Percentiles rank a stretch among this genome's conserved stretches.
phyloP scores from a whole-genome alignment of 2,888 invertebrate species.

The Ophion costatus region DNA sequence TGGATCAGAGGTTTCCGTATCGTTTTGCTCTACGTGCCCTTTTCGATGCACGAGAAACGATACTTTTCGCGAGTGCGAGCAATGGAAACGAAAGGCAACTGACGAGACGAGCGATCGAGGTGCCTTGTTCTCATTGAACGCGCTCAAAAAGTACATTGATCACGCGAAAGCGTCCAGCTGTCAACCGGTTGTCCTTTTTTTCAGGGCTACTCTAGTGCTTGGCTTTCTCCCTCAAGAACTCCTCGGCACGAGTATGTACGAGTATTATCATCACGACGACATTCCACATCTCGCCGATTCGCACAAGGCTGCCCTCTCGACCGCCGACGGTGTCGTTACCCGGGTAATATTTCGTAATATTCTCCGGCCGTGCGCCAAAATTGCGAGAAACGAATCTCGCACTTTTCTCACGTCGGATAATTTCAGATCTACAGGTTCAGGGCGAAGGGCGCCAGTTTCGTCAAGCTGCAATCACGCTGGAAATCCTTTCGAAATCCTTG shows the following conservation, averaged over 20 bases:
- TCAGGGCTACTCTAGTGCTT: slow-evolving; percentile 93
- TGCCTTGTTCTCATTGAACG: not conserved
- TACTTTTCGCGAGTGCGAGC: not conserved
- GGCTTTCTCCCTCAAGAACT: slow-evolving; percentile 97
- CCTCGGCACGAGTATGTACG: slow-evolving; percentile 96
- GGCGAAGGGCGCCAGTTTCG: slow-evolving; percentile 90
- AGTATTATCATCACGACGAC: slow-evolving; percentile 94
- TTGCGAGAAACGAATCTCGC: not conserved
- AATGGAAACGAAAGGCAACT: not conserved
- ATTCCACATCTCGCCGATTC: slow-evolving; percentile 91
- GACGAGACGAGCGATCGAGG: not conserved
- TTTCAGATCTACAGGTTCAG: slow-evolving; percentile 90
- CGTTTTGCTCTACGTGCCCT: not conserved
- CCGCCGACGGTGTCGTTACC: slow-evolving; percentile 87
- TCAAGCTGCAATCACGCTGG: slow-evolving; percentile 92
- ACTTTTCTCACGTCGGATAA: not conserved
- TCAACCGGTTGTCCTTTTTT: slow-evolving; percentile 71
- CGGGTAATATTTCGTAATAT: slow-evolving; percentile 81
- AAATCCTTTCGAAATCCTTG: slow-evolving; percentile 96
- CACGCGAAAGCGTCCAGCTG: no score
- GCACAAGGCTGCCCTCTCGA: slow-evolving; percentile 91
- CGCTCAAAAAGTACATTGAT: not conserved
- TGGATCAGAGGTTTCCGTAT: slow-evolving; percentile 92
- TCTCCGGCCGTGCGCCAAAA: not conserved
- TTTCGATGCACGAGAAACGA: not conserved